Conservation (phyloP, 2,797 vertebrate species). For the Selene dorsalis region DNA sequence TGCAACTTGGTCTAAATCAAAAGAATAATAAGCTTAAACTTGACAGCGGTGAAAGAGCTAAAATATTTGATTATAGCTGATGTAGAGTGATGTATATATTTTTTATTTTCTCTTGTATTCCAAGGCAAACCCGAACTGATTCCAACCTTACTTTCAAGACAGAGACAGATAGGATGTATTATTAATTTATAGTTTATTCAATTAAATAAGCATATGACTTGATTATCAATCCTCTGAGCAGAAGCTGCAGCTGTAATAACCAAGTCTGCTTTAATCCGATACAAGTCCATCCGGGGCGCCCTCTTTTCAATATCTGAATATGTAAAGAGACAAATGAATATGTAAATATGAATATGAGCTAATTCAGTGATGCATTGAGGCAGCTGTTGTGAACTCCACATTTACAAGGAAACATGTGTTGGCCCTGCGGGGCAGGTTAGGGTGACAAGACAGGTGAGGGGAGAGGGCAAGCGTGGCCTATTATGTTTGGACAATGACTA, state of each 20-base stretch:
- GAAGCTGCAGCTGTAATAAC: slow-evolving; percentile 51
- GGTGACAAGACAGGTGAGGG: slow-evolving; percentile 80
- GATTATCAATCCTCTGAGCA: slow-evolving; percentile 30
- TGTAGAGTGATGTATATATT: neutral
- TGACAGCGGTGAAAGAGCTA: too few relatives aligned
- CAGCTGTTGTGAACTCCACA: slow-evolving; percentile 74
- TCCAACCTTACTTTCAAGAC: neutral
- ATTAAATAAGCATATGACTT: slow-evolving; percentile 22
- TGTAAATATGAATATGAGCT: slow-evolving; percentile 80
- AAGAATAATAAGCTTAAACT: slow-evolving; percentile 13
- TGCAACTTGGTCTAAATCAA: slow-evolving; percentile 8
- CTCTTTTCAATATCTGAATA: slow-evolving; percentile 72
- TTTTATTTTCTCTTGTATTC: neutral
- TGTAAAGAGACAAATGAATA: slow-evolving; percentile 78
- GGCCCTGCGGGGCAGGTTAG: slow-evolving; percentile 77
- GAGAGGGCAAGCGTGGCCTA: slow-evolving; percentile 64
- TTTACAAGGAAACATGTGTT: slow-evolving; percentile 82
- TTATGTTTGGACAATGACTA: slow-evolving; percentile 64
- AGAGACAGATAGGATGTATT: neutral
- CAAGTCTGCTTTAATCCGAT: slow-evolving; percentile 44
- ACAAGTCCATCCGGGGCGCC: slow-evolving; percentile 51
- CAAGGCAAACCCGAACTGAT: neutral
- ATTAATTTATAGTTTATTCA: slow-evolving; percentile 18
- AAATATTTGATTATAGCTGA: slow-evolving; percentile 4
- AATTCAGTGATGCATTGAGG: slow-evolving; percentile 68